Evolutionary conservation across 2,888 invertebrate species (phyloP).

Genomic region (Pachliopta kotzebuea): DNA sequence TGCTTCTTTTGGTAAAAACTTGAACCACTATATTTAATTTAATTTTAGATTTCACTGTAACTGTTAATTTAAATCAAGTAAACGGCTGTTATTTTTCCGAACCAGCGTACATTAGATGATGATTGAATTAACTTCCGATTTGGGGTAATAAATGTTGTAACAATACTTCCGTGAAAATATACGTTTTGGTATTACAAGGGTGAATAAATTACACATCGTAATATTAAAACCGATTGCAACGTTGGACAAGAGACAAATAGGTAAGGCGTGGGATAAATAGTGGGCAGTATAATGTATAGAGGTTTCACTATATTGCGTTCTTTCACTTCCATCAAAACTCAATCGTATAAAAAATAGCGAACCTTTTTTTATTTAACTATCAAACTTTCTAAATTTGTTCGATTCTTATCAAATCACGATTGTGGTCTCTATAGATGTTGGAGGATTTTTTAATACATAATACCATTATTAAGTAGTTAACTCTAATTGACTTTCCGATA

Average conservation of each 20-base stretch:
- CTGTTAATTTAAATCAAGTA: background rate
- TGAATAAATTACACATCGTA: background rate
- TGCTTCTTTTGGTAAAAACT: background rate
- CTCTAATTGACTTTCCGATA: too few relatives aligned
- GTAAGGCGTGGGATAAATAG: conserved; percentile 35
- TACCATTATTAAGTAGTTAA: too few relatives aligned
- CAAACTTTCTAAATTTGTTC: background rate
- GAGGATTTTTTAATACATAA: background rate
- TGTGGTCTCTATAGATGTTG: background rate
- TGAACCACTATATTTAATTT: background rate
- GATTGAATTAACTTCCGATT: background rate
- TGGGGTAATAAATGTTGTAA: background rate
- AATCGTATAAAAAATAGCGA: background rate
- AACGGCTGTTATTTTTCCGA: background rate
- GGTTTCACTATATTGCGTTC: conserved; percentile 33
- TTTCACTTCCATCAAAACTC: conserved; percentile 34
- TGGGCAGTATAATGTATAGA: conserved; percentile 34
- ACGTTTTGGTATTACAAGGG: background rate
- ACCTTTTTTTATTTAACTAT: background rate
- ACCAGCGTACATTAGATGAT: background rate
- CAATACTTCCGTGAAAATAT: background rate
- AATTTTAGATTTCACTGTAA: background rate
- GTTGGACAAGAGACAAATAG: background rate
- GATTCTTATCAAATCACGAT: background rate
- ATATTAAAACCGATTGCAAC: conserved; percentile 31